Evolutionary conservation across 2,113 vertebrate species (phyloP), one percentile per base, ranked within the genome.

Genomic region (Neomonachus schauinslandi): DNA sequence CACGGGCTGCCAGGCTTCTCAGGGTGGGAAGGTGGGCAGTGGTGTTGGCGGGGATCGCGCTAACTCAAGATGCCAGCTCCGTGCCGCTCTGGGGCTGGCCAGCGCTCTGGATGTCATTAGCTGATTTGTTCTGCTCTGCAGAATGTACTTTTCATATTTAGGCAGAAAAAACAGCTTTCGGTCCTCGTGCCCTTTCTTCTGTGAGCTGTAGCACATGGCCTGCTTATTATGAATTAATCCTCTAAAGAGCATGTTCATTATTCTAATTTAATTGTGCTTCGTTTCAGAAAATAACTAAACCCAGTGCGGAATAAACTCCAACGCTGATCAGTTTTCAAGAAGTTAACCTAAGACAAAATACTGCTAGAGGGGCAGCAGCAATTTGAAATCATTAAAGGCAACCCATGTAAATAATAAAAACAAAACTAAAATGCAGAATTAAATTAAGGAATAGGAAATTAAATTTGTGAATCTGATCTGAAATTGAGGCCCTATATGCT

Each of bases 381-480:
- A 46, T 97, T 98, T 98, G 97, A 96, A 98, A 95, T 98, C 97
- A 80, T 98, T 97, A 98, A 96, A 97, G 94, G 97, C 95, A 97
- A 83, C 86, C 89, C 98, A 98, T 98, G 93, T 95, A 97, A 97
- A 98, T 96, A 97, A 88, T 98, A 97, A 98, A 97, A 98, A 98
- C 97, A 96, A 97, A 98, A 98, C 97, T 98, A 98, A 97, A 92
- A 98, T 97, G 97, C 94, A 98, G 96, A 98, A 98, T 98, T 98
- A 97, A 94, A 93, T 95, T 98, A 98, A 98, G 98, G 95, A 98
- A 98, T 98, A 98, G 97, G 95, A 98, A 98, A 98, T 98, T 97
- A 96, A 96, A 98, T 98, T 98, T 98, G 97, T 97, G 97, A 98
- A 97, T 98, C 96, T 98, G 98, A 98, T 98, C 90, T 97, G 97